A percentile compares a stretch with the other conserved stretches of the same genome.
These are phyloP conservation scores for Agrotis segetum DNA, from an alignment of 2,888 invertebrate genomes.

Conservation along the genomic window DNA sequence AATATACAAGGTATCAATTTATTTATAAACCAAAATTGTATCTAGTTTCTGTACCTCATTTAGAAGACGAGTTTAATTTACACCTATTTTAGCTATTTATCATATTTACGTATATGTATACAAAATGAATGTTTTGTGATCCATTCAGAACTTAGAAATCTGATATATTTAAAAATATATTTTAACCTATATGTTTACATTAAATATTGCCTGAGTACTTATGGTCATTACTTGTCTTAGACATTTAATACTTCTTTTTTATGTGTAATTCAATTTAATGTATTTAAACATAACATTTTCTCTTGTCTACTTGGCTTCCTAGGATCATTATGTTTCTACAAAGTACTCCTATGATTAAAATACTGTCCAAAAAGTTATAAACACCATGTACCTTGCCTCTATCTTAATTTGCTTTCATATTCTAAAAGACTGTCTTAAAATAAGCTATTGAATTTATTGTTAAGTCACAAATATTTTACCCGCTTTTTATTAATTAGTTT, in stretches of 20 bases:
- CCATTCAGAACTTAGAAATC: slow-evolving; percentile 51
- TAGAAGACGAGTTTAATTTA: slow-evolving; percentile 47
- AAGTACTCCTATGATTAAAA: slow-evolving; percentile 40
- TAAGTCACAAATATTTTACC: slow-evolving; percentile 89
- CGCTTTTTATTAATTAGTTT: slow-evolving; percentile 82
- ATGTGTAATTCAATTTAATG: slow-evolving; percentile 40
- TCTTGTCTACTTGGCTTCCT: slow-evolving; percentile 39
- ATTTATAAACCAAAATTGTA: slow-evolving; percentile 53
- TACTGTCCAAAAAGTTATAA: slow-evolving; percentile 53
- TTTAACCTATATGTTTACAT: slow-evolving; percentile 39
- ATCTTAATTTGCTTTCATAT: slow-evolving; percentile 78
- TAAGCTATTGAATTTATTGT: slow-evolving; percentile 88
- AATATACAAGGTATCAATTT: slow-evolving; percentile 50
- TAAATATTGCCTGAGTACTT: slow-evolving; percentile 59
- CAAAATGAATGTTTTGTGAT: slow-evolving; percentile 57
- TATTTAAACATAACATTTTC: slow-evolving; percentile 39
- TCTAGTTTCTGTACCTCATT: slow-evolving; percentile 46
- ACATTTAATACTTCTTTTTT: slow-evolving; percentile 52
- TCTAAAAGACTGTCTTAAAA: slow-evolving; percentile 90
- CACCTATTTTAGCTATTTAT: slow-evolving; percentile 36
- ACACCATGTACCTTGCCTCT: slow-evolving; percentile 73
- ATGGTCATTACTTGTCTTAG: slow-evolving; percentile 49
- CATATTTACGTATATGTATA: slow-evolving; percentile 25
- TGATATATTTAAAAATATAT: slow-evolving; percentile 41
- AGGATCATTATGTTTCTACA: slow-evolving; percentile 35